phyloP scores from a whole-genome alignment of 2,113 vertebrate species.

The Solea solea region DNA sequence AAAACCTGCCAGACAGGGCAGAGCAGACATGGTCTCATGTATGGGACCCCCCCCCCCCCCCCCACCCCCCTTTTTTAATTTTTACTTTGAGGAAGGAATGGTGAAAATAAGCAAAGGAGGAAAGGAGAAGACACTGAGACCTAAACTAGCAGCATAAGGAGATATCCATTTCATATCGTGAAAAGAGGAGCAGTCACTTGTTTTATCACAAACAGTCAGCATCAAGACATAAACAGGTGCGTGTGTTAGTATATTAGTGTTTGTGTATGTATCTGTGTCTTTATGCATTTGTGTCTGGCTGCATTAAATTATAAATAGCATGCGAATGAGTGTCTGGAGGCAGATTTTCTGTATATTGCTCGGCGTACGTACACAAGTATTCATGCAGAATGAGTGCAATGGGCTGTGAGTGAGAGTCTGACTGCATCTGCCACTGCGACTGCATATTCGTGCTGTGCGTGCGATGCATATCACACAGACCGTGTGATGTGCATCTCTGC shows the following conservation, averaged over 20 bases:
- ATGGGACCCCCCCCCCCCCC: slow-evolving; percentile 35
- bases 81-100: slow-evolving; percentile 34
- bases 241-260: slow-evolving; percentile 43
- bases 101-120: slow-evolving; percentile 40
- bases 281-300: slow-evolving; percentile 56
- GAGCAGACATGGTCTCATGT: slow-evolving; percentile 52
- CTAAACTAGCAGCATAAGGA: slow-evolving; percentile 57
- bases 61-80: slow-evolving; percentile 4
- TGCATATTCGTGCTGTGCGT: slow-evolving; percentile 66
- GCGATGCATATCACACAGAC: slow-evolving; percentile 28
- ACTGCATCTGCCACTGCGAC: slow-evolving; percentile 57
- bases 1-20: slow-evolving; percentile 52
- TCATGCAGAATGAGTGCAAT: slow-evolving; percentile 68
- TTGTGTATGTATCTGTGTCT: slow-evolving; percentile 48
- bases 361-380: slow-evolving; percentile 62
- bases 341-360: slow-evolving; percentile 60
- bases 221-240: slow-evolving; percentile 56
- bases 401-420: slow-evolving; percentile 67
- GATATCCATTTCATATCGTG: slow-evolving; percentile 70
- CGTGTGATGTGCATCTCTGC: slow-evolving; percentile 32
- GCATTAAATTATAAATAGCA: slow-evolving; percentile 70
- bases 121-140: slow-evolving; percentile 44
- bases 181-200: slow-evolving; percentile 70
- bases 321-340: slow-evolving; percentile 72
- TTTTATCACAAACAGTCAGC: slow-evolving; percentile 72